Evolutionary conservation across 2,888 invertebrate species (phyloP).

Genomic region (Trimorus sp.): DNA sequence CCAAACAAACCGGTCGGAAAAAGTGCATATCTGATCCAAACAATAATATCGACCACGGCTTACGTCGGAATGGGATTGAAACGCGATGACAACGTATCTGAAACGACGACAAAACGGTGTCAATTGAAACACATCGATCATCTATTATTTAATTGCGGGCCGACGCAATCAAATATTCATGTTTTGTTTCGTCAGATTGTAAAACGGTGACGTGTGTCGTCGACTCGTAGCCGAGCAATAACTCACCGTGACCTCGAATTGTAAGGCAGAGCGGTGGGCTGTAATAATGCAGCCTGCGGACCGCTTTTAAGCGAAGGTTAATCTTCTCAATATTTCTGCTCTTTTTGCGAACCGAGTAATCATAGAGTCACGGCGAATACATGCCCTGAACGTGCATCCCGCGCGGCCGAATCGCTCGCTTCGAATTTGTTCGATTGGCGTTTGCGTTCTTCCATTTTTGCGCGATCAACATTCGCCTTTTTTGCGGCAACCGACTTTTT

Average conservation of each 20-base stretch:
- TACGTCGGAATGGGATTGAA: constrained; percentile 8
- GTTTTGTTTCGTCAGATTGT: constrained; percentile 56
- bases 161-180: constrained; percentile 49
- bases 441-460: constrained; percentile 7
- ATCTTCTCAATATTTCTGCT: constrained; percentile 56
- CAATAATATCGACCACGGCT: not conserved
- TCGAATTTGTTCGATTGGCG: constrained; percentile 18
- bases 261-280: constrained; percentile 45
- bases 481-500: too few species aligned
- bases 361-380: constrained; percentile 39
- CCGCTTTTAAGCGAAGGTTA: constrained; percentile 51
- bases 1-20: too few species aligned
- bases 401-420: constrained; percentile 14
- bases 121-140: constrained; percentile 41
- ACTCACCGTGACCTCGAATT: constrained; percentile 62
- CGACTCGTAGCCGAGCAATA: constrained; percentile 55
- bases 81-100: constrained; percentile 22
- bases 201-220: constrained; percentile 56
- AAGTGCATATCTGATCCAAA: too few species aligned
- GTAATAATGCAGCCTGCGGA: constrained; percentile 53
- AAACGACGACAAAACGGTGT: constrained; percentile 39
- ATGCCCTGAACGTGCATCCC: constrained; percentile 31
- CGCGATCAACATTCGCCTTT: too few species aligned
- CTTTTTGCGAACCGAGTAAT: constrained; percentile 45
- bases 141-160: constrained; percentile 42